Evolutionary conservation across 2,888 invertebrate species (phyloP).

Genomic region (Caenorhabditis wallacei): DNA sequence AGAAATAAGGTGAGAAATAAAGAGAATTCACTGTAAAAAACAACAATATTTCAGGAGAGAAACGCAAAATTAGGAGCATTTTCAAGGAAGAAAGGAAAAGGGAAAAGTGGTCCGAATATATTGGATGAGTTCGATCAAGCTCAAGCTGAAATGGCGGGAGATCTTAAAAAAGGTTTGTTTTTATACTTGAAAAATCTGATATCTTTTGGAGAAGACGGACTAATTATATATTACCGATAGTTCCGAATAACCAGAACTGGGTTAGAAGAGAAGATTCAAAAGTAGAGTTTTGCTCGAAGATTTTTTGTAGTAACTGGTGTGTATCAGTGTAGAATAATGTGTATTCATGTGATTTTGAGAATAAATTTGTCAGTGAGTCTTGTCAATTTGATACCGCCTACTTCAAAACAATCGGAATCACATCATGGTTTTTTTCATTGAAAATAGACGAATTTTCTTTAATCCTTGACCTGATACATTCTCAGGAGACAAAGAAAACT

Average conservation of each 20-base stretch:
- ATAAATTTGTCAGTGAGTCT: too few species aligned
- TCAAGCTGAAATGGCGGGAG: constrained; percentile 73
- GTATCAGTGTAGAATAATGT: too few species aligned
- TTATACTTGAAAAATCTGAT: background rate
- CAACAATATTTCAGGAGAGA: constrained; percentile 86
- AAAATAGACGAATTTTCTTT: background rate
- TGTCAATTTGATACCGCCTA: too few species aligned
- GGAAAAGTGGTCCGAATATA: constrained; percentile 78
- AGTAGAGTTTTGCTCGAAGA: too few species aligned
- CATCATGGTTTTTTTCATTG: background rate
- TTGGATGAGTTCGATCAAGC: constrained; percentile 76
- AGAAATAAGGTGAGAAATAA: constrained; percentile 87
- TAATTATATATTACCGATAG: background rate
- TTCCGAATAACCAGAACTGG: background rate
- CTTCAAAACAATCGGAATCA: background rate
- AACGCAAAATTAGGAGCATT: constrained; percentile 76
- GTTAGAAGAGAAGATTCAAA: too few species aligned
- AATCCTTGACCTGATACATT: background rate
- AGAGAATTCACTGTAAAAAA: background rate
- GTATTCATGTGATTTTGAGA: too few species aligned
- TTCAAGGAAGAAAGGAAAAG: constrained; percentile 77
- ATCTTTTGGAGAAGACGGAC: too few species aligned
- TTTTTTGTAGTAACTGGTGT: too few species aligned
- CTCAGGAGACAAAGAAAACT: background rate
- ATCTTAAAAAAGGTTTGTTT: constrained; percentile 77